Evolutionary conservation across 2,113 vertebrate genomes (phyloP), one percentile per base, ranked within the genome.

Genomic region (Perccottus glenii): DNA sequence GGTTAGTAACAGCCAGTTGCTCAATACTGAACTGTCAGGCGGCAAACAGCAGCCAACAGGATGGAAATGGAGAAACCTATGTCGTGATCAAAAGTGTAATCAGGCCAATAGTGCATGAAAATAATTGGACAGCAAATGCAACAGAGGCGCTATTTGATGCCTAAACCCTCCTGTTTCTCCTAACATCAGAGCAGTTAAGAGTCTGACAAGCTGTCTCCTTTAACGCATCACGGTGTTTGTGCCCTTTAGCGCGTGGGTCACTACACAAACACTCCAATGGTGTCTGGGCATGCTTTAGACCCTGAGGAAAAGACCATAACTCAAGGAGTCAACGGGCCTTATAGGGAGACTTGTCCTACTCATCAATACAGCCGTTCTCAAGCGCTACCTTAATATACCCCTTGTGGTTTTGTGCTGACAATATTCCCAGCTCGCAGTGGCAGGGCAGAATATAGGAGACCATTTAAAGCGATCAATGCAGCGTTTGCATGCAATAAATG

Each of bases 201-300:
- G 82, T 77, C 71, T 85, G 84, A 88, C 83, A 80, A 67, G 78
- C 76, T 85, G 75, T 83, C 82, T 83, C 56, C 44, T 80, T 81
- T 63, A 81, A 84, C 63, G 58, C 73, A 83, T 76, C 14, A 5
- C 59, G 38, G 67, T 72, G 70, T 78, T 80, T 81, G 72, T 80
- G 75, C 78, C 75, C 75, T 80, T 78, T 66, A 46, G 64, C 53
- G 61, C 52, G 60, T 57, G 77, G 86, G 78, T 87, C 81, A 84
- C 82, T 63, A 77, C 77, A 81, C 74, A 78, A 80, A 71, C 80
- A 80, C 80, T 75, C 68, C 70, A 66, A 76, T 55, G 48, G 60
- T 74, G 70, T 75, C 69, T 76, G 67, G 55, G 55, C 82, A 80
- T 78, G 71, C 77, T 85, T 70, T 40, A 49, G 56, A 64, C 2